Evolutionary conservation across 2,797 vertebrate species (phyloP), one percentile per base, ranked within the genome.

Genomic region (Acropternis orthonyx): DNA sequence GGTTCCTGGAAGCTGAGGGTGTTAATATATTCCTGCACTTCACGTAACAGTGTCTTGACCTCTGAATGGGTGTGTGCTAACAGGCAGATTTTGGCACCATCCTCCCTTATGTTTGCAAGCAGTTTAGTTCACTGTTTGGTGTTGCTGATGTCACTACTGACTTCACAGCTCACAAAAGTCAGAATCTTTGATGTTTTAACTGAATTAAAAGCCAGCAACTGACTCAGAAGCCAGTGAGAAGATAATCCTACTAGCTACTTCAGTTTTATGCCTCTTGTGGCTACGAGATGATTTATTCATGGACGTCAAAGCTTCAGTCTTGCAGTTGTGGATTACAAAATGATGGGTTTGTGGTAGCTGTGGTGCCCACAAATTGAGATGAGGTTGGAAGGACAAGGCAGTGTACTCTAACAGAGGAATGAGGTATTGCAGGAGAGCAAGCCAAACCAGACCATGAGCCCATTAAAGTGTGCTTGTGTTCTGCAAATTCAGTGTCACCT

Each of bases 21-120:
- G 0, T 43, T 37, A 17, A 7, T 68, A 30, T 68, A 2, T 51
- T 79, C 46, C 61, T 56, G 15, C 21, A 14, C 5, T 1, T 73
- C 55, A 21, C 0, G 0, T 37, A 48, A 11, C 34, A 9, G 27
- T 2, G 1, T 24, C 0, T 6, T 66, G 21, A 39, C 34, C 32
- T 72, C 63, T 61, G 48, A 39, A 23, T 39, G 37, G 37, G 37
- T 37, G 37, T 37, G 37, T 37, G 37, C 37, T 37, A 41, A 14
- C 19, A 0, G 43, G 34, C 41, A 44, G 26, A 16, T 66, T 34
- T 85, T 74, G 62, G 41, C 27, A 36, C 17, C 16, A 15, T 30
- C 11, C 63, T 71, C 46, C 6, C 1, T 34, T 43, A 6, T 27
- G 28, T 73, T 62, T 78, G 52, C 67, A 88, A 26, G 48, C 36